Evolutionary conservation across 2,113 vertebrate species (phyloP).

Genomic region (Xyliphius kryptos): DNA sequence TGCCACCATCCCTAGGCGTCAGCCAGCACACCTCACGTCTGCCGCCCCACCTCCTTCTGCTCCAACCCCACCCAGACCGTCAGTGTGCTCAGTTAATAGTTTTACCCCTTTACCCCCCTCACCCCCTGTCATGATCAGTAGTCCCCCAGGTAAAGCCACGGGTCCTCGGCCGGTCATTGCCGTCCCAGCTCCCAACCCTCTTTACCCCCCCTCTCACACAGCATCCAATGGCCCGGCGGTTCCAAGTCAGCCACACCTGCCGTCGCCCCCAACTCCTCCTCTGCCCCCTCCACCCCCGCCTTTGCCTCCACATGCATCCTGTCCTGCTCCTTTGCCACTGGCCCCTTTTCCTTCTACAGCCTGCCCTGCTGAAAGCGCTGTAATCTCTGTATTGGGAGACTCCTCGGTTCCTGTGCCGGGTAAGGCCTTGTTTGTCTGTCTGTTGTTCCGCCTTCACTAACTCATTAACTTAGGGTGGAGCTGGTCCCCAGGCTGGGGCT

Average conservation of each 20-base stretch:
- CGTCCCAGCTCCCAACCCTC: constrained; percentile 72
- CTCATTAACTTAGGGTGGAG: too few relatives aligned
- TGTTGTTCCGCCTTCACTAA: too few relatives aligned
- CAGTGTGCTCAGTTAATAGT: constrained; percentile 77
- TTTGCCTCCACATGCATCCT: too few relatives aligned
- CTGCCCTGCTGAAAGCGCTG: too few relatives aligned
- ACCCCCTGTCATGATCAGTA: constrained; percentile 95
- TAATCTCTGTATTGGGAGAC: too few relatives aligned
- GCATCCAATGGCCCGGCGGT: constrained; percentile 67
- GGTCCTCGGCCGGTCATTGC: constrained; percentile 86
- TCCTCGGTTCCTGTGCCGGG: too few relatives aligned
- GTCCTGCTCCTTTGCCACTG: too few relatives aligned
- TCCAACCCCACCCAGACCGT: constrained; percentile 35
- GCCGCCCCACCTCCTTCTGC: constrained; percentile 56
- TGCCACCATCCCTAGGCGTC: constrained; percentile 81
- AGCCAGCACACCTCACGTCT: constrained; percentile 67
- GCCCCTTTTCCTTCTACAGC: too few relatives aligned
- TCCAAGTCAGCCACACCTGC: constrained; percentile 37
- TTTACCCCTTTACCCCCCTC: constrained; percentile 89
- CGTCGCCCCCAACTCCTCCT: constrained; percentile 46
- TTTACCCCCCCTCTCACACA: too few relatives aligned
- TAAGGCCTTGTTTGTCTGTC: too few relatives aligned
- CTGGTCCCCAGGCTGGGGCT: constrained; percentile 35
- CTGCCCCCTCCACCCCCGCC: too few relatives aligned
- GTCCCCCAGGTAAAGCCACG: constrained; percentile 85